These are phyloP conservation scores for roundworm (Caenorhabditis elegans) DNA, from an alignment of 1,140 invertebrate species.

Conservation along the genomic window DNA sequence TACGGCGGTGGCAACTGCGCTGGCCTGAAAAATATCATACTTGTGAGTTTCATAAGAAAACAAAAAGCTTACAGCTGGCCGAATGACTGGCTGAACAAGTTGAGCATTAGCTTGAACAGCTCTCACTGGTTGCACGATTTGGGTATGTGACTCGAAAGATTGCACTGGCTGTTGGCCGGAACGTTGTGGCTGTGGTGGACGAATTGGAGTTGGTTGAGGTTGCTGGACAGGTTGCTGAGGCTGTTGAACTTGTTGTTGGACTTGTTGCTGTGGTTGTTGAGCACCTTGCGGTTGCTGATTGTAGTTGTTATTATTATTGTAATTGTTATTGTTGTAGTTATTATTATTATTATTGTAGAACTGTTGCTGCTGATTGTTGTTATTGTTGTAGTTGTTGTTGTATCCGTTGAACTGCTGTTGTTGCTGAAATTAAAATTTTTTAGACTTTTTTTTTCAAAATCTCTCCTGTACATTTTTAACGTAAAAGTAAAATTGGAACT, in stretches of 20 bases:
- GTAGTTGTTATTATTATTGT: neutral
- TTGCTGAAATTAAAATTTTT: neutral
- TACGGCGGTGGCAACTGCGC: neutral
- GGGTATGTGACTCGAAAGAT: neutral
- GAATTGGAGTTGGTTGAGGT: neutral
- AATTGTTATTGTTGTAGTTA: neutral
- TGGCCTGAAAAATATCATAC: neutral
- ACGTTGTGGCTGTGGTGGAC: neutral
- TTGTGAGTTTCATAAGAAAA: neutral
- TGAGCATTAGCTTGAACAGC: conserved; percentile 4
- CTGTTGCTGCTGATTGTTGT: neutral
- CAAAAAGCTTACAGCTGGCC: neutral
- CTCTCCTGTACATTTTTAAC: too few relatives aligned
- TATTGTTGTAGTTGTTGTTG: neutral
- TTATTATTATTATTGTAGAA: neutral
- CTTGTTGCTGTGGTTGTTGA: neutral
- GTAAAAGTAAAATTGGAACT: too few relatives aligned
- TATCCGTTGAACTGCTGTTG: neutral
- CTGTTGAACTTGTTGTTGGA: neutral
- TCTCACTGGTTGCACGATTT: conserved; percentile 18
- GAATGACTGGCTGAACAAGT: neutral
- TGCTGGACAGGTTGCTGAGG: neutral
- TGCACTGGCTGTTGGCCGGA: neutral
- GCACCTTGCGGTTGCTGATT: neutral
- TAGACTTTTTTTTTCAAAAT: too few relatives aligned